Evolutionary conservation across 2,113 vertebrate species (phyloP).

Genomic region (Elgaria multicarinata): DNA sequence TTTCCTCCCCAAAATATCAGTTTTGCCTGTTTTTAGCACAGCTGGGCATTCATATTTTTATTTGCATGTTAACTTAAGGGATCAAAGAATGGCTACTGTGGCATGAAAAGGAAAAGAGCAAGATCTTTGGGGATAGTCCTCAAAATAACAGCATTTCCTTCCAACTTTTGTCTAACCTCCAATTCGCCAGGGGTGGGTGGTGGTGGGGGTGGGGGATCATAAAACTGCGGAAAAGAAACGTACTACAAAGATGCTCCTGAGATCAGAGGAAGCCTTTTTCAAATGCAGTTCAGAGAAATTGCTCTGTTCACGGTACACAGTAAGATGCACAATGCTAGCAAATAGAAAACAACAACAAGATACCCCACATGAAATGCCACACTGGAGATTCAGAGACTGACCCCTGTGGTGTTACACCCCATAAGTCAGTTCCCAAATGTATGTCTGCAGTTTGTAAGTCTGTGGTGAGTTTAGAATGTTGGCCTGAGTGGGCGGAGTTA

Average conservation of each 20-base stretch:
- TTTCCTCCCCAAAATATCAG: neutral
- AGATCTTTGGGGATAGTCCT: neutral
- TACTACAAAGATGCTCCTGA: neutral
- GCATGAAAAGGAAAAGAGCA: constrained; percentile 39
- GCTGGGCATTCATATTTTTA: constrained; percentile 45
- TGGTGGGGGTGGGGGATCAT: neutral
- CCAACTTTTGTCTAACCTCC: constrained; percentile 17
- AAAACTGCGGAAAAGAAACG: neutral
- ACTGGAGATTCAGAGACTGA: neutral
- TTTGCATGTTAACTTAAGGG: constrained; percentile 11
- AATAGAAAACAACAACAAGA: neutral
- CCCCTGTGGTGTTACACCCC: too few relatives aligned
- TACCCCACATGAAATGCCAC: neutral
- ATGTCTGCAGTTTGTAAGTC: too few relatives aligned
- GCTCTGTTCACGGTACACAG: neutral
- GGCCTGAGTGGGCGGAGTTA: too few relatives aligned
- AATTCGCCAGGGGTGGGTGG: constrained; percentile 11
- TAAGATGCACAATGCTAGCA: constrained; percentile 1
- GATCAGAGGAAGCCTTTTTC: constrained; percentile 46
- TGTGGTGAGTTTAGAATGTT: too few relatives aligned
- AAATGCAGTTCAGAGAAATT: constrained; percentile 3
- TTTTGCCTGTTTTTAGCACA: constrained; percentile 38
- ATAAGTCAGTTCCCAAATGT: too few relatives aligned
- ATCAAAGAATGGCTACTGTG: constrained; percentile 35
- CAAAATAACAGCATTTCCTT: constrained; percentile 22